Evolutionary conservation across 2,888 invertebrate species (phyloP).

Genomic region (Notocelia uddmanniana): DNA sequence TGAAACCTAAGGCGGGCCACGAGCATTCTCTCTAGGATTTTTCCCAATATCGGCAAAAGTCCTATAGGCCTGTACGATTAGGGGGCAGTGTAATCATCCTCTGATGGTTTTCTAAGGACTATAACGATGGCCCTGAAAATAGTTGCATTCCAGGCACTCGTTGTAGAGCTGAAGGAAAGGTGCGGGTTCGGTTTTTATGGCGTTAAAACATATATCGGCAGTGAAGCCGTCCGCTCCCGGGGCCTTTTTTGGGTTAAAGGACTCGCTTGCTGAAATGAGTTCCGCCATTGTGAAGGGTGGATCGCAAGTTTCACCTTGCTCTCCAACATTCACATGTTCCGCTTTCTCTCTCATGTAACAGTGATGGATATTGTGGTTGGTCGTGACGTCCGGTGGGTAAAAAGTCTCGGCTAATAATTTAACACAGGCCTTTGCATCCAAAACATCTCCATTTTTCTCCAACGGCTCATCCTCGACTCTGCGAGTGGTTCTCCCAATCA

Average conservation of each 20-base stretch:
- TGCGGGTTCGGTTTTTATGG: neutral
- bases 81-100: neutral
- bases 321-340: neutral
- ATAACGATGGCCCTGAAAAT: conserved; percentile 45
- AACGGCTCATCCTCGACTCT: neutral
- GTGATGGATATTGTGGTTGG: neutral
- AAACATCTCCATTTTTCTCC: neutral
- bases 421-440: neutral
- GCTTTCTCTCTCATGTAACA: neutral
- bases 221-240: conserved; percentile 42
- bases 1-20: neutral
- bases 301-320: neutral
- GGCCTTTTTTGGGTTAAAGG: conserved; percentile 42
- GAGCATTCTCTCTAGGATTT: neutral
- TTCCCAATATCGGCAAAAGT: neutral
- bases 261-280: neutral
- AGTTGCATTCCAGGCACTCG: conserved; percentile 29
- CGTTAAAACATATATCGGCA: conserved; percentile 30
- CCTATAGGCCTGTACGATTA: conserved; percentile 12
- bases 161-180: conserved; percentile 29
- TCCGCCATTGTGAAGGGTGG: conserved; percentile 28
- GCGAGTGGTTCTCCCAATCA: neutral
- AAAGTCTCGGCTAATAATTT: conserved; percentile 20
- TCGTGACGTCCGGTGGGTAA: conserved; percentile 23
- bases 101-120: conserved; percentile 42